Conservation (phyloP, 2,797 vertebrate genomes). For the Neoniphon sammara region DNA sequence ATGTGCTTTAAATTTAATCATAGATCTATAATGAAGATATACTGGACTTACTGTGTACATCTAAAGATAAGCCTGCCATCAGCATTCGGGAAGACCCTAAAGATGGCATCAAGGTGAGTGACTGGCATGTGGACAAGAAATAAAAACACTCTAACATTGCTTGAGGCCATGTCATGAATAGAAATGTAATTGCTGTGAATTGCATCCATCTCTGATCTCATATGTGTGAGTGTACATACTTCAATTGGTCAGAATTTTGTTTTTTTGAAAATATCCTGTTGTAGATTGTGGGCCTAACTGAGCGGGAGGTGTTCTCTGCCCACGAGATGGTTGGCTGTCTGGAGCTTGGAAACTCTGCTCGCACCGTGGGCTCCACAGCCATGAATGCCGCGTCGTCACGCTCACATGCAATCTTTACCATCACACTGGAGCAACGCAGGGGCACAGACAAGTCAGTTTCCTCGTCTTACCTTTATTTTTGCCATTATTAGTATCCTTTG, state of each 20-base stretch:
- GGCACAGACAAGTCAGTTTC: conserved; percentile 89
- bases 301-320: conserved; percentile 84
- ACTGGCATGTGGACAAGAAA: conserved; percentile 6
- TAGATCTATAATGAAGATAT: conserved; percentile 99
- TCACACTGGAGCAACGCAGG: conserved; percentile 91
- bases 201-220: background rate
- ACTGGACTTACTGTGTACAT: conserved; percentile 88
- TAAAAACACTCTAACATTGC: background rate
- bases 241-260: background rate
- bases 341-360: conserved; percentile 91
- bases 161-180: background rate
- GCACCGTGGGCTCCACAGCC: conserved; percentile 94
- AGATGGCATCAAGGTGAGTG: conserved; percentile 93
- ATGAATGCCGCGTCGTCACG: conserved; percentile 97
- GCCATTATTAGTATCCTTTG: too few species aligned
- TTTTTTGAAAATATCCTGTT: conserved; percentile 4
- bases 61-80: conserved; percentile 87
- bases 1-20: conserved; percentile 34
- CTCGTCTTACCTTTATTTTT: background rate
- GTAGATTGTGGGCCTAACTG: conserved; percentile 93
- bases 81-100: conserved; percentile 96
- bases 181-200: background rate
- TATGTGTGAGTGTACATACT: background rate
- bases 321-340: conserved; percentile 90
- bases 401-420: conserved; percentile 97